A percentile compares a stretch with the other conserved stretches of the same genome.
These are phyloP conservation scores for Achlya flavicornis DNA, from an alignment of 2,888 invertebrate genomes.

Conservation along the genomic window DNA sequence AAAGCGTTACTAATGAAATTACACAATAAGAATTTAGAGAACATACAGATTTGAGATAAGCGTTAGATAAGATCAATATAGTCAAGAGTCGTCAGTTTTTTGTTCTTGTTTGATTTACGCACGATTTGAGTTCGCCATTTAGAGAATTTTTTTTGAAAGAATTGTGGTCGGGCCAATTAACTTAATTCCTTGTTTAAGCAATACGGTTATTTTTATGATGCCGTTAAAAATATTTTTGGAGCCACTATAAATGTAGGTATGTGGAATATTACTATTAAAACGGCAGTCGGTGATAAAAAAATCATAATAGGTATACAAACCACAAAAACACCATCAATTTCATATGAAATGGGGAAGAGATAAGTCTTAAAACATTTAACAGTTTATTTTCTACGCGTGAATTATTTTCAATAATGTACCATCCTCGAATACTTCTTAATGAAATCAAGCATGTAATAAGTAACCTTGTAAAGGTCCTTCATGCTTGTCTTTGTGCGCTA, in stretches of 20 bases:
- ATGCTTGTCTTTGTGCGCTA: background rate
- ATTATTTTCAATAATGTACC: too few relatives aligned
- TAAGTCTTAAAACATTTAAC: too few relatives aligned
- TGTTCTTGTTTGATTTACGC: background rate
- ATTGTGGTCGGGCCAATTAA: background rate
- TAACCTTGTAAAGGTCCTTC: background rate
- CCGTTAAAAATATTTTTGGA: background rate
- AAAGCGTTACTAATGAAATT: conserved; percentile 40
- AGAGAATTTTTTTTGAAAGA: background rate
- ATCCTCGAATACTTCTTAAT: too few relatives aligned
- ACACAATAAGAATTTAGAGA: conserved; percentile 20
- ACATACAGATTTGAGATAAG: conserved; percentile 11
- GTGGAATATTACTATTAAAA: background rate
- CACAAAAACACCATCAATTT: too few relatives aligned
- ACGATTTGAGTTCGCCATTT: background rate
- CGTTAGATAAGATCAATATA: background rate
- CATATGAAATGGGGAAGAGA: too few relatives aligned
- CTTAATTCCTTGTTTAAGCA: background rate
- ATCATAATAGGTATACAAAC: too few relatives aligned
- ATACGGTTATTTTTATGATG: background rate
- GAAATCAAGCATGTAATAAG: background rate
- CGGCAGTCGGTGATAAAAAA: background rate
- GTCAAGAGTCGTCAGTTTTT: background rate
- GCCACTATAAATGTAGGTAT: background rate
- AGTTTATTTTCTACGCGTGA: too few relatives aligned